Evolutionary conservation across 2,888 invertebrate species (phyloP).

Genomic region (Liopterus haemorrhoidalis): DNA sequence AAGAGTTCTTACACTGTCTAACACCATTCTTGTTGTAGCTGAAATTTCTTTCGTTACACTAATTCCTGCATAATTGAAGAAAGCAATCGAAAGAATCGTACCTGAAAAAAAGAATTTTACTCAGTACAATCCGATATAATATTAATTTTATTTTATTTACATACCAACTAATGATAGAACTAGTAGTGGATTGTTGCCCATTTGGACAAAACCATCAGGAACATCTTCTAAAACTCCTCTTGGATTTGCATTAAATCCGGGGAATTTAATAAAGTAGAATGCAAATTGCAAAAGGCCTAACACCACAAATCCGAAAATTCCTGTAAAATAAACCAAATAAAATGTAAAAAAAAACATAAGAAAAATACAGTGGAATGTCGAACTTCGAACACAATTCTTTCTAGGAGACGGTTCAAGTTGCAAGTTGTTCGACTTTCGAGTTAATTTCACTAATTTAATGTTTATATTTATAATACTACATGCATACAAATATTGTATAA

Average conservation of each 20-base stretch:
- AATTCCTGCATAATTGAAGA: constrained; percentile 89
- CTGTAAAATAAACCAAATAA: constrained; percentile 38
- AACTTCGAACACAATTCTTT: too few relatives aligned
- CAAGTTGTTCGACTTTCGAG: too few relatives aligned
- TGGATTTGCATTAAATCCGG: constrained; percentile 72
- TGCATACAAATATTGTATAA: too few relatives aligned
- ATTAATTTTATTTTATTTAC: constrained; percentile 21
- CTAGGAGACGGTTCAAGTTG: neutral
- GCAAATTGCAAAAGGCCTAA: constrained; percentile 62
- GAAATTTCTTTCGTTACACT: constrained; percentile 90
- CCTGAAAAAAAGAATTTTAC: constrained; percentile 48
- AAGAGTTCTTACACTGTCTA: constrained; percentile 76
- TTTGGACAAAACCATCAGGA: constrained; percentile 77
- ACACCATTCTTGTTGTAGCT: constrained; percentile 84
- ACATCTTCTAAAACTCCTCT: constrained; percentile 75
- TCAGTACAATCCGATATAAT: neutral
- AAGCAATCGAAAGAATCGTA: constrained; percentile 79
- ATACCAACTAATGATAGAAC: constrained; percentile 61
- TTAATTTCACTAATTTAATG: too few relatives aligned
- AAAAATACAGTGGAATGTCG: too few relatives aligned
- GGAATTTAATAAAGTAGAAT: constrained; percentile 73
- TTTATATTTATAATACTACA: too few relatives aligned
- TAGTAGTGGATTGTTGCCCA: constrained; percentile 60
- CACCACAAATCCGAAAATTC: constrained; percentile 63
- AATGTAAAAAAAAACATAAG: too few relatives aligned